Base-by-base conservation (phyloP, 2,797 vertebrate species). In the Eidolon dupreanum region DNA sequence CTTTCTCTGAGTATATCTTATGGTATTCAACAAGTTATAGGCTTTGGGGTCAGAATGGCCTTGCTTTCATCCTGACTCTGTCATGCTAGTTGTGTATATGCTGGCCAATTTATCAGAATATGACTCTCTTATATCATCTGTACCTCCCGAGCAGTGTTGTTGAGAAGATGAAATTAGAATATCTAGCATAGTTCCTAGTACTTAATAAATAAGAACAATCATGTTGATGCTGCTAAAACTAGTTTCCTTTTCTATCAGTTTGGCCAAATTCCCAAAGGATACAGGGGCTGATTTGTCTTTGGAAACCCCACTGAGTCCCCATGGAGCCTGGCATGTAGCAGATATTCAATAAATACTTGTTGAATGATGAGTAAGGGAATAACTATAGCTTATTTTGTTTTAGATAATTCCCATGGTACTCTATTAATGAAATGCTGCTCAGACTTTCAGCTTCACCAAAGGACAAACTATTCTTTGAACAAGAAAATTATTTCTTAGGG, bases 341-440 rank as follows among this genome's bases (percentile, higher is more conserved):
- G 63, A 59, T 91, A 33, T 88, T 82, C 19, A 82, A 19, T 92
- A 63, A 92, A 66, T 85, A 53, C 71, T 61, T 43, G 5, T 65
- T 84, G 75, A 88, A 43, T 74, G 81, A 73, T 20, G 41, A 49
- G 0, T 41, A 41, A 92, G 81, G 22, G 79, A 22, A 86, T 33
- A 22, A 65, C 20, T 6, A 49, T 20, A 71, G 70, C 41, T 92
- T 66, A 55, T 74, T 96, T 90, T 90, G 63, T 83, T 92, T 90
- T 28, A 36, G 24, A 68, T 73, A 28, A 53, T 87, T 83, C 59
- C 70, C 63, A n/a, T 38, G 41, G 36, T 20, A 28, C 36, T 83
- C 28, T 59, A 2, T 49, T 84, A 68, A 68, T 31, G 84, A 92
- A 89, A 61, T 57, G 38, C 24, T 57, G 38, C 70, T 83, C 46